Conservation (phyloP, 2,113 vertebrate species). For the Cinclus mexicanus region DNA sequence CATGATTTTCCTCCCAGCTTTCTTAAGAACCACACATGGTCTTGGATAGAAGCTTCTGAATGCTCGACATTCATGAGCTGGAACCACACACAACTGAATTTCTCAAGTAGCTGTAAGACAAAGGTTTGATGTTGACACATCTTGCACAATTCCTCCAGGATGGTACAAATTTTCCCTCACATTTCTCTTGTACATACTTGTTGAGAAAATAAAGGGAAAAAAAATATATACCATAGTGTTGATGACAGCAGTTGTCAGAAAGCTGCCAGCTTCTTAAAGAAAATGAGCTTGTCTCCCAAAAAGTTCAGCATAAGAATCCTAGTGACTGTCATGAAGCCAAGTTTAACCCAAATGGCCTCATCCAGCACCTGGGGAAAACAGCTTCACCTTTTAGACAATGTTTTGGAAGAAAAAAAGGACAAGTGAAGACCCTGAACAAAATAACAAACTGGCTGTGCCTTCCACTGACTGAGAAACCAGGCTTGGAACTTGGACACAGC, state of each 20-base stretch:
- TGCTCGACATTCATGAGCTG: rapidly evolving
- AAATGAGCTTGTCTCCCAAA: background rate
- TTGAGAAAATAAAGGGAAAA: background rate
- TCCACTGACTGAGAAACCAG: background rate
- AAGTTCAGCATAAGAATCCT: background rate
- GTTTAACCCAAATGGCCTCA: background rate
- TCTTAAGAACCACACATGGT: background rate
- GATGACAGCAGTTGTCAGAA: background rate
- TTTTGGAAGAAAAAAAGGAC: background rate
- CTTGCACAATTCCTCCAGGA: background rate
- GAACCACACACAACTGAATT: background rate
- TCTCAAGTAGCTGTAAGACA: background rate
- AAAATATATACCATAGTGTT: background rate
- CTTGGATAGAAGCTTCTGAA: background rate
- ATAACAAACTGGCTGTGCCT: background rate
- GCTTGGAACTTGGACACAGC: background rate
- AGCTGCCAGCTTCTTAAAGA: background rate
- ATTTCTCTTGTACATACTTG: background rate
- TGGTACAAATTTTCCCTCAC: background rate
- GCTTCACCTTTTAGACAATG: background rate
- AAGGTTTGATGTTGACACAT: background rate
- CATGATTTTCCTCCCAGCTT: background rate
- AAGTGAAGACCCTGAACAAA: background rate
- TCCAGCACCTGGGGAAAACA: background rate
- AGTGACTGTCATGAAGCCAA: background rate